These are phyloP conservation scores for Dendrocopos noguchii DNA, from an alignment of 2,113 vertebrate genomes.

Conservation along the genomic window DNA sequence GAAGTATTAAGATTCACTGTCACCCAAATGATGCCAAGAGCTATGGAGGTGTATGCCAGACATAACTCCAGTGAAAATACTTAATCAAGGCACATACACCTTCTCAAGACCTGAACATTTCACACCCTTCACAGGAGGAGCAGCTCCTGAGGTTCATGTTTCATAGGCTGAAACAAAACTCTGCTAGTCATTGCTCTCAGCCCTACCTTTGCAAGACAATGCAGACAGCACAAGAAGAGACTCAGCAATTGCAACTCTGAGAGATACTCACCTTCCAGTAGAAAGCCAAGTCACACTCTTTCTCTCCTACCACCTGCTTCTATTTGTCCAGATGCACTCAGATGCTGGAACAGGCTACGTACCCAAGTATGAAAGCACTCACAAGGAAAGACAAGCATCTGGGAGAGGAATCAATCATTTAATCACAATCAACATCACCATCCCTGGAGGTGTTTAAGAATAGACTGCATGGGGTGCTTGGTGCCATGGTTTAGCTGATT, in stretches of 20 bases:
- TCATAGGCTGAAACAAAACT: not conserved
- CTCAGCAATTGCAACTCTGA: not conserved
- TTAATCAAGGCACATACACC: accelerated
- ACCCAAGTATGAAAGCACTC: accelerated
- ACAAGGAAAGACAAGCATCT: not conserved
- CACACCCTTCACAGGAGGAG: not conserved
- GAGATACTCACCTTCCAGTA: not conserved
- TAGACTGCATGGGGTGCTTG: too few relatives aligned
- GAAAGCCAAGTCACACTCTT: not conserved
- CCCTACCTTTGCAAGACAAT: not conserved
- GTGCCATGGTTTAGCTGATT: too few relatives aligned
- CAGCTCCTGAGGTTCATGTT: not conserved
- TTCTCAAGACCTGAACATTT: not conserved
- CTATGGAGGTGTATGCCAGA: accelerated
- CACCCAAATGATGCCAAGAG: not conserved
- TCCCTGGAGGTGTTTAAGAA: too few relatives aligned
- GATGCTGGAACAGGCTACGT: not conserved
- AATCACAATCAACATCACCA: too few relatives aligned
- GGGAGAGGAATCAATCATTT: not conserved
- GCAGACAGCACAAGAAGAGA: not conserved
- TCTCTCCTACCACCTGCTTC: not conserved
- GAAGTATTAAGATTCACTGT: not conserved
- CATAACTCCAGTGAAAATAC: not conserved
- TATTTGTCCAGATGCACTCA: not conserved
- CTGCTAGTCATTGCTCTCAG: accelerated